phyloP scores from a whole-genome alignment of 2,797 vertebrate genomes.

The Bucorvus abyssinicus region DNA sequence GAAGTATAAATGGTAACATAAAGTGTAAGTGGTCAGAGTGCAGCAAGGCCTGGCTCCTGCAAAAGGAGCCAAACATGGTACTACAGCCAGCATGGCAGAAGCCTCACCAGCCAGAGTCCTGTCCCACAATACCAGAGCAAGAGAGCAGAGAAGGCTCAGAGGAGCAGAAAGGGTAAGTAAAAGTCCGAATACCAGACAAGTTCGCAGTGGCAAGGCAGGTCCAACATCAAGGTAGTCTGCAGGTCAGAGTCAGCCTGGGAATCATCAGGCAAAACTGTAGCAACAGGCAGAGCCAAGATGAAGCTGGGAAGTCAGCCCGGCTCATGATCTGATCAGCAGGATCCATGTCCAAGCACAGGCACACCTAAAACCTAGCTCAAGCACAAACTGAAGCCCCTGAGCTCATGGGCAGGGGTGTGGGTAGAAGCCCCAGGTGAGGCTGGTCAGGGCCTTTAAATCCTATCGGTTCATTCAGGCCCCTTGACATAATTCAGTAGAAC shows the following conservation, averaged over 20 bases:
- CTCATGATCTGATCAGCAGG: not conserved
- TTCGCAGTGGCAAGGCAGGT: not conserved
- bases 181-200: not conserved
- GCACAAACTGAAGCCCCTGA: not conserved
- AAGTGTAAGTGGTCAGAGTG: not conserved
- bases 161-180: not conserved
- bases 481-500: not conserved
- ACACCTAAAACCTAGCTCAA: not conserved
- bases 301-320: not conserved
- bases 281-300: not conserved
- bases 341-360: fast-evolving
- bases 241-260: not conserved
- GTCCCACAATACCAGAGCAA: not conserved
- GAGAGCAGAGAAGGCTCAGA: not conserved
- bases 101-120: not conserved
- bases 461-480: not conserved
- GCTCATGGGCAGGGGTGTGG: not conserved
- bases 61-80: not conserved
- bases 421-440: not conserved
- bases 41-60: not conserved
- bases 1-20: not conserved
- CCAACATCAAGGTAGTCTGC: not conserved
- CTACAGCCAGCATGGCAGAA: not conserved
- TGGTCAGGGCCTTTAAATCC: not conserved
- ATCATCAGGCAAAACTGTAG: not conserved